A percentile compares a stretch with the other conserved stretches of the same genome.
Conservation (phyloP, 2,888 invertebrate genomes). For the Merodon equestris region DNA sequence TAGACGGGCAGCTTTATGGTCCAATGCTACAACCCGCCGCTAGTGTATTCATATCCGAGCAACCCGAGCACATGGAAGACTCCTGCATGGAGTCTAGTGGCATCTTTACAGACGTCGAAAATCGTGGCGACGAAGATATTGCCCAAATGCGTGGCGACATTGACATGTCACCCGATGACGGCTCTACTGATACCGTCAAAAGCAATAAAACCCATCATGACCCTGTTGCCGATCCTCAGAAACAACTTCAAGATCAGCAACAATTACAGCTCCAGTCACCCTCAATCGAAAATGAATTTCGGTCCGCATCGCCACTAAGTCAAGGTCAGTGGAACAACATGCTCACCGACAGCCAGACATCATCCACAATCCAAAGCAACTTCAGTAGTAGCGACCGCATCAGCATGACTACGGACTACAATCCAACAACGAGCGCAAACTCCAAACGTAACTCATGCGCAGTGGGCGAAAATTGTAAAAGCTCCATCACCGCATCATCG, state of each 20-base stretch:
- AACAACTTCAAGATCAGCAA: slow-evolving; percentile 43
- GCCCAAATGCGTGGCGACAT: slow-evolving; percentile 78
- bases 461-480: slow-evolving; percentile 71
- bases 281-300: slow-evolving; percentile 61
- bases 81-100: slow-evolving; percentile 93
- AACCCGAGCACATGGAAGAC: slow-evolving; percentile 84
- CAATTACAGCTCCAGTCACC: slow-evolving; percentile 53
- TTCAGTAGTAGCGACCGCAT: slow-evolving; percentile 73
- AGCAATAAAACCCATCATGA: slow-evolving; percentile 79
- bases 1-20: slow-evolving; percentile 93
- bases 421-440: slow-evolving; percentile 74
- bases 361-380: slow-evolving; percentile 74
- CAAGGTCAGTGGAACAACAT: slow-evolving; percentile 71
- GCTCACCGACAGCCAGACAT: slow-evolving; percentile 74
- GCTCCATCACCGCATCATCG: slow-evolving; percentile 73
- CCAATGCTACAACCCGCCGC: slow-evolving; percentile 78
- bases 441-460: slow-evolving; percentile 75
- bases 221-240: neutral
- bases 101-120: slow-evolving; percentile 92
- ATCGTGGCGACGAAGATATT: slow-evolving; percentile 83
- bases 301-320: slow-evolving; percentile 70
- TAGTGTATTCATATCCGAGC: slow-evolving; percentile 80
- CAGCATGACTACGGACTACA: slow-evolving; percentile 72
- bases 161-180: slow-evolving; percentile 84
- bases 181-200: slow-evolving; percentile 79